Evolutionary conservation across 2,888 invertebrate species (phyloP), one percentile per base, ranked within the genome.

Genomic region (Chirona hameri): DNA sequence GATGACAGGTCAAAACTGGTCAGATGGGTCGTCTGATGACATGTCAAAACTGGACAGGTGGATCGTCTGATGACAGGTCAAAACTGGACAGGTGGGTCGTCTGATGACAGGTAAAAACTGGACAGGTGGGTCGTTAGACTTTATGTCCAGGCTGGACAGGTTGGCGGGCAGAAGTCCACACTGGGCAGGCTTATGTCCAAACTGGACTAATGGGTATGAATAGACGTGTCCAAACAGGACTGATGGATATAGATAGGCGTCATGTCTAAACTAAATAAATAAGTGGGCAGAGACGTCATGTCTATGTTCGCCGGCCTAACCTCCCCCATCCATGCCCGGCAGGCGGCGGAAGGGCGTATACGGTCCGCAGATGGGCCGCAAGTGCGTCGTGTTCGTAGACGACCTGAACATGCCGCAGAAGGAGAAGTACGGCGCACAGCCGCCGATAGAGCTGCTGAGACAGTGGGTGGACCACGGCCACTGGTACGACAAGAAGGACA

Each of bases 381-480:
- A 92, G 31, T 93, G 93, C 85, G 90, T 96, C 55, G 92, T 96
- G 85, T 96, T 96, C 87, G 92, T 96, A 81, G 96, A 96, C 87
- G 96, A 96, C 87, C 91, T 96, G 88, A 95, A 95, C 87, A 94
- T 95, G 94, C 95, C 96, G 0, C 91, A 91, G 52, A 94, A 94
- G 87, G 95, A 95, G 89, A 89, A 90, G 7, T 95, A 94, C 86
- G 95, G 95, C 2, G 94, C 95, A 0, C 95, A 95, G 87, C 95
- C 95, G 1, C 93, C 95, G 1, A 92, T 96, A 85, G 96, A 96
- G 89, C 89, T 96, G 65, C 88, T 96, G 9, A 89, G 96, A 83
- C 93, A 95, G 84, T 94, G 91, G 87, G 93, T 95, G 85, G 96
- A 96, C 87, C 94, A 96, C 87, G 92, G 92, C 81, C 92, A 95